Evolutionary conservation across 1,140 invertebrate species (phyloP), one percentile per base, ranked within the genome.

Genomic region (Harpegnathos saltator): DNA sequence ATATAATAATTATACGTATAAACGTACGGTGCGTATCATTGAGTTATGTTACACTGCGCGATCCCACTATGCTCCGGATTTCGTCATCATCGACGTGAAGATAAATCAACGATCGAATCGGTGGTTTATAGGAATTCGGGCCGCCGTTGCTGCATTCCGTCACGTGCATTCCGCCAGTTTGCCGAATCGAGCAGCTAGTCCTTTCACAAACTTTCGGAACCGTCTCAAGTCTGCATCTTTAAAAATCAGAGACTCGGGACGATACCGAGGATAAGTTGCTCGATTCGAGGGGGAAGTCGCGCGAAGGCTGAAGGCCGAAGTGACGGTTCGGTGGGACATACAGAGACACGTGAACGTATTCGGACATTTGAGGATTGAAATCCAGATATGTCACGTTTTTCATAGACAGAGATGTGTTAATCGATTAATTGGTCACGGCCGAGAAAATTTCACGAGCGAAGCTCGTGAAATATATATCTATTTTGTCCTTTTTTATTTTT

Each of bases 11-110:
- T 92, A 90, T 89, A 90, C 84, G 89, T 92, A 89, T 83, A 82
- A n/a, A 89, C 88, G 72, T 91, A 90, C 87, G 88, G 89, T 91
- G 84, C 90, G 90, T 92, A 91, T 92, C 82, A 92, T 92, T 89
- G 85, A 91, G 89, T 89, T 93, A 93, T 92, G 89, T 91, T 92
- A 92, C 91, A 92, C 87, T 90, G 88, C 85, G 82, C 84, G 86
- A 90, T 81, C 85, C 56, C 87, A 84, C 82, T 89, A 89, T 81
- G 85, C 48, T 56, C 68, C 80, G 77, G 65, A 84, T 89, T 65
- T 85, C 62, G 85, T 89, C 56, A 89, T 86, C 85, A 77, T 80
- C 75, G 72, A 85, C 71, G 59, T 59, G n/a, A 24, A 62, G 24
- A 56, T 2, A 61, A 89, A 89, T 80, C 12, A 86, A 69, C 29